Base-by-base conservation (phyloP, 2,113 vertebrate genomes). In the Baryphthengus martii region DNA sequence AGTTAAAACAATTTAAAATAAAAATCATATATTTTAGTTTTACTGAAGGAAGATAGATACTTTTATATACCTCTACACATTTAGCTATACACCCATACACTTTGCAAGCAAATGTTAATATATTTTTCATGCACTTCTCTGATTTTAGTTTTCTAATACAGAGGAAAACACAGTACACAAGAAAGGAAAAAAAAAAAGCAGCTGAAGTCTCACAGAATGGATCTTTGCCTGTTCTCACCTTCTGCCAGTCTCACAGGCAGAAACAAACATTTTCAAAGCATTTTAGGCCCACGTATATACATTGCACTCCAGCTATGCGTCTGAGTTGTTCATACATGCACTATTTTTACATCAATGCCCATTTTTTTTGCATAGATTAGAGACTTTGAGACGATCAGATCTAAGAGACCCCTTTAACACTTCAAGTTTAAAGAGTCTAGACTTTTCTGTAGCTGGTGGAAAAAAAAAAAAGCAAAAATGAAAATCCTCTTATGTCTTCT, bases 331-430 rank as follows among this genome's bases (percentile, higher is more conserved):
- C 94, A 92, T 92, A 85, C 77, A 82, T 82, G 74, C 84, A 80
- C 85, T 96, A 95, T 96, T 96, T 97, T 97, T 96, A 97, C 96
- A 93, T 96, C 95, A 96, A 92, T 96, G 47, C 85, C 88, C 82
- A 70, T 73, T 95, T 96, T 95, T 96, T 94, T 96, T 96, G 90
- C 94, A 94, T 96, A 93, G 87, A 94, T 95, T 74, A 97, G 81
- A 85, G 65, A 50, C 89, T 94, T 73, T 90, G 96, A 97, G 81
- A 86, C 89, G 93, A 94, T 92, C 88, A 95, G 92, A 94, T 94
- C 90, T 91, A 89, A 96, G 89, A 96, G 74, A 85, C 78, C 35
- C 94, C 96, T 96, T 95, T 97, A 95, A 94, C 88, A 93, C 91
- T 97, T 93, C 88, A 88, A 81, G 96, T 85, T 96, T 96, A 96